These are phyloP conservation scores for Aphelenchoides besseyi DNA, from an alignment of 1,140 invertebrate genomes.

Conservation along the genomic window DNA sequence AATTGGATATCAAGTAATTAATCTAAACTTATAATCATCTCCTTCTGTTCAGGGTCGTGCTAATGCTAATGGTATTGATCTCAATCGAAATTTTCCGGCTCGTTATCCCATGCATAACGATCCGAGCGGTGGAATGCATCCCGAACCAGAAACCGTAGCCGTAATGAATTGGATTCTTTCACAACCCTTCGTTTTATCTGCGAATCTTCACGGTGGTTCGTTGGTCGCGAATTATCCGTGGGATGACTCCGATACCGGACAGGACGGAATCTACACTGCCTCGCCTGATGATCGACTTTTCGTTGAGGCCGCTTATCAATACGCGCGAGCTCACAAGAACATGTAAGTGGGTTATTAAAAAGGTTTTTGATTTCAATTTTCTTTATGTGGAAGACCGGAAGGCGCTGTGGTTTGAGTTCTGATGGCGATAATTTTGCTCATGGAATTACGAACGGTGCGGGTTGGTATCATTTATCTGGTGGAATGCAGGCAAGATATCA, in stretches of 20 bases:
- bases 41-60: constrained; percentile 69
- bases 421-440: constrained; percentile 56
- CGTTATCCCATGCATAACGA: constrained; percentile 73
- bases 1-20: constrained; percentile 50
- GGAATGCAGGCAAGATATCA: constrained; percentile 78
- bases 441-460: constrained; percentile 82
- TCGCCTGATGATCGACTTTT: constrained; percentile 79
- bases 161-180: constrained; percentile 84
- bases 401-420: constrained; percentile 48
- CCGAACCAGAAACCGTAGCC: constrained; percentile 77
- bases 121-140: constrained; percentile 68
- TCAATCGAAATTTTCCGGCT: constrained; percentile 96
- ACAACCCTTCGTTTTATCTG: constrained; percentile 87
- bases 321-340: constrained; percentile 68
- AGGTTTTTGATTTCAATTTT: too few species aligned
- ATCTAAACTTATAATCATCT: background rate
- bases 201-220: constrained; percentile 88
- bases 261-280: constrained; percentile 66
- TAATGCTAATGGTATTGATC: constrained; percentile 80
- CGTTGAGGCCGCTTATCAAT: constrained; percentile 75
- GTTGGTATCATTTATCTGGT: constrained; percentile 68
- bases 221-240: constrained; percentile 90
- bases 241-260: constrained; percentile 71
- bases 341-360: too few species aligned
- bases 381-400: constrained; percentile 58